These are phyloP conservation scores for Platyscelio sp. DNA, from an alignment of 2,888 invertebrate genomes.

Conservation along the genomic window DNA sequence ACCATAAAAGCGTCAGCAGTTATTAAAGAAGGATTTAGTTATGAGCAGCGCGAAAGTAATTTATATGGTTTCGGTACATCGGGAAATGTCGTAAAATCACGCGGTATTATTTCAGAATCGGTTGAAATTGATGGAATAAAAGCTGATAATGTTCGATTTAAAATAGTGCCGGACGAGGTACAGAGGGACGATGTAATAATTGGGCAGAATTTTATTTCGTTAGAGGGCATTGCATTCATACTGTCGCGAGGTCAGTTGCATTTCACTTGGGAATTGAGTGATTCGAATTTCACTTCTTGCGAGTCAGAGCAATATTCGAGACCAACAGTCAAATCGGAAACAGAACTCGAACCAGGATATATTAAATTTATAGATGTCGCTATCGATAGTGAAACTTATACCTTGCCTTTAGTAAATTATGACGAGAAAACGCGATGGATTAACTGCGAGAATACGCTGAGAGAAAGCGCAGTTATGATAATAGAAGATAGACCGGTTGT, in stretches of 20 bases:
- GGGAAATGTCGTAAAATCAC: slow-evolving; percentile 5
- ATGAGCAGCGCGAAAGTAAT: background rate
- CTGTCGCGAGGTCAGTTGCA: background rate
- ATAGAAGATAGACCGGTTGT: background rate
- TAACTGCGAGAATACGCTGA: background rate
- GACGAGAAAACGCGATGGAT: no score
- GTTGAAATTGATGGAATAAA: background rate
- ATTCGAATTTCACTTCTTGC: no score
- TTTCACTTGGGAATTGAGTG: background rate
- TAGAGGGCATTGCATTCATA: slow-evolving; percentile 2
- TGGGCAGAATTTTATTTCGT: slow-evolving; percentile 8
- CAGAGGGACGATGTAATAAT: slow-evolving; percentile 9
- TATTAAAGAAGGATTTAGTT: background rate
- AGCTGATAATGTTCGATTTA: background rate
- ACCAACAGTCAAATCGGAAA: background rate
- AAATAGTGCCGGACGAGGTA: background rate
- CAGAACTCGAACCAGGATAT: background rate
- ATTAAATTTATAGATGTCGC: slow-evolving; percentile 1
- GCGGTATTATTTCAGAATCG: background rate
- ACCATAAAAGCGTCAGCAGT: slow-evolving; percentile 1
- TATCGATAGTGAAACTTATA: background rate
- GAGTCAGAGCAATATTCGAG: background rate
- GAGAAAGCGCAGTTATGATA: background rate
- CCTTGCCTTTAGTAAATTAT: no score
- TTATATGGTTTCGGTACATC: background rate